phyloP scores from a whole-genome alignment of 1,140 invertebrate species.

The Drosophila pseudoobscura region DNA sequence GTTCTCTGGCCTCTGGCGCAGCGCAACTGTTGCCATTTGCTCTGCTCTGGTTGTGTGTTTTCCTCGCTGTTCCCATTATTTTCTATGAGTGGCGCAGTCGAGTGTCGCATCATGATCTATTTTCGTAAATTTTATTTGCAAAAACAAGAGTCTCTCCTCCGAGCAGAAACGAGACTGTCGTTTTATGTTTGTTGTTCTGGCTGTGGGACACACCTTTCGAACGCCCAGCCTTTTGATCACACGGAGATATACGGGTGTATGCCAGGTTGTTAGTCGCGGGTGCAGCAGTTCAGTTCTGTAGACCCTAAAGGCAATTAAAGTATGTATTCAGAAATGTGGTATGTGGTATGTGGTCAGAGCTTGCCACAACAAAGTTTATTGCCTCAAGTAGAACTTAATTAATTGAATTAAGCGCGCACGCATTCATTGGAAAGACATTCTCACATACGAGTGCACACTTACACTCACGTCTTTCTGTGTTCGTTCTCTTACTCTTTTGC shows the following conservation, averaged over 20 bases:
- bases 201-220: conserved; percentile 48
- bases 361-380: conserved; percentile 59
- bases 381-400: conserved; percentile 76
- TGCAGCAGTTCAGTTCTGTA: conserved; percentile 2
- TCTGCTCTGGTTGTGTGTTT: conserved; percentile 6
- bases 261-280: not conserved
- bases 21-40: conserved; percentile 37
- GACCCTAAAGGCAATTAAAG: conserved; percentile 54
- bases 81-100: conserved; percentile 50
- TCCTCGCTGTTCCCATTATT: conserved; percentile 49
- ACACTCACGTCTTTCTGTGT: conserved; percentile 2
- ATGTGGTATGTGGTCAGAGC: conserved; percentile 16
- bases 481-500: not conserved
- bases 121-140: conserved; percentile 73
- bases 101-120: conserved; percentile 71
- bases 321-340: conserved; percentile 38
- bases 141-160: conserved; percentile 56
- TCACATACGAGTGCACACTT: conserved; percentile 18
- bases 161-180: conserved; percentile 59
- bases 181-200: conserved; percentile 48
- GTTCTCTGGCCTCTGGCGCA: not conserved
- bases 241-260: conserved; percentile 17
- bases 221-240: conserved; percentile 55
- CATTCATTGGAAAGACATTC: conserved; percentile 54
- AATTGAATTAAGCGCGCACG: conserved; percentile 77